Conservation (phyloP, 1,140 invertebrate genomes). For the Cataglyphis hispanica region DNA sequence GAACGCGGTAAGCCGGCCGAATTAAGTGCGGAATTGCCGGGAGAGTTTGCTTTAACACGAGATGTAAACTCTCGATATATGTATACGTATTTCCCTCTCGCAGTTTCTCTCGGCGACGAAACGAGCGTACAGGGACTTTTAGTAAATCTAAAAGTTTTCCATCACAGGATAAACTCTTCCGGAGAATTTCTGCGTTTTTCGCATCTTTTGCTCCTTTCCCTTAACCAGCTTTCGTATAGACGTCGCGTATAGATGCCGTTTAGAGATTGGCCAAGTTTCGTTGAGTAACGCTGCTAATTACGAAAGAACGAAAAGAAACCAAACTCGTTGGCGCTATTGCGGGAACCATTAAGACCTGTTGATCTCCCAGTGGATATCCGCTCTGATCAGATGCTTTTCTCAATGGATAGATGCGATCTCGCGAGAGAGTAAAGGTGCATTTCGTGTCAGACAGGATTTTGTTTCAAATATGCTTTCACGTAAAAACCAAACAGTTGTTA, state of each 20-base stretch:
- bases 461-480: neutral
- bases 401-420: conserved; percentile 36
- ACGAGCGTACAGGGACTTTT: conserved; percentile 11
- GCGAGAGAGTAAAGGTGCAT: neutral
- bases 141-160: conserved; percentile 49
- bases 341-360: conserved; percentile 58
- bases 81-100: neutral
- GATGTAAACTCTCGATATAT: conserved; percentile 37
- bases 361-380: conserved; percentile 54
- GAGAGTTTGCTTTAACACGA: conserved; percentile 30
- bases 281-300: conserved; percentile 51
- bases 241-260: conserved; percentile 27
- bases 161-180: conserved; percentile 36
- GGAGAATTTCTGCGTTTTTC: neutral
- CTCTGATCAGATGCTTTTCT: conserved; percentile 33
- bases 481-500: conserved; percentile 4
- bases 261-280: conserved; percentile 39
- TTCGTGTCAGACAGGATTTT: conserved; percentile 6
- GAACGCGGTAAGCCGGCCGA: neutral
- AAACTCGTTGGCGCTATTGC: conserved; percentile 50
- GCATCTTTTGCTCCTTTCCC: neutral
- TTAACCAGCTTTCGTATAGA: neutral
- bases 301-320: conserved; percentile 39
- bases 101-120: conserved; percentile 17
- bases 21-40: conserved; percentile 14